Evolutionary conservation across 2,797 vertebrate genomes (phyloP).

Genomic region (Mycteria americana): DNA sequence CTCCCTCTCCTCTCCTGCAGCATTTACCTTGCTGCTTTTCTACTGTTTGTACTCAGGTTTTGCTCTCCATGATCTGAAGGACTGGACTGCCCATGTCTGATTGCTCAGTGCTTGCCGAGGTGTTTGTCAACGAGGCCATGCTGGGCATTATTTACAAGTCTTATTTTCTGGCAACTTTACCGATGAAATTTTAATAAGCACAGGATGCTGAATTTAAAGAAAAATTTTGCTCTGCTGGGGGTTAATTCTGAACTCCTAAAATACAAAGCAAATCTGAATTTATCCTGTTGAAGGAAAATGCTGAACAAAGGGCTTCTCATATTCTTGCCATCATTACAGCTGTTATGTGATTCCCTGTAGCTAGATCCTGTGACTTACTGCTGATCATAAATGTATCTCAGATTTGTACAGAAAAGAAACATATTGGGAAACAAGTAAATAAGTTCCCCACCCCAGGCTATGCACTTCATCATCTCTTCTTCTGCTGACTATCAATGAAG

Average conservation of each 20-base stretch:
- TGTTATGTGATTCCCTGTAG: neutral
- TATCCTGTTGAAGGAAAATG: neutral
- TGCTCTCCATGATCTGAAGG: neutral
- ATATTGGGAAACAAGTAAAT: neutral
- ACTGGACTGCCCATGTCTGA: neutral
- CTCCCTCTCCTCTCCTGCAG: neutral
- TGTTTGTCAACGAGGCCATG: neutral
- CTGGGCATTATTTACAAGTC: neutral
- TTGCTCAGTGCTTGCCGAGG: neutral
- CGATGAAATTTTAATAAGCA: conserved; percentile 3
- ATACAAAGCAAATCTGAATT: neutral
- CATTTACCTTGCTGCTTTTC: neutral
- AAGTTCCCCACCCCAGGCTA: neutral
- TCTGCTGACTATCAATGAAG: neutral
- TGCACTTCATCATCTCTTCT: neutral
- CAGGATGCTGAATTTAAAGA: neutral
- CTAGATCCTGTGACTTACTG: neutral
- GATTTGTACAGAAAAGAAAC: neutral
- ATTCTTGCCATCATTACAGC: neutral
- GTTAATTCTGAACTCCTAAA: neutral
- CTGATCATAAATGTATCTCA: neutral
- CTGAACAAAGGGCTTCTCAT: neutral
- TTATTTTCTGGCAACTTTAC: neutral
- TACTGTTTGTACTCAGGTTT: neutral
- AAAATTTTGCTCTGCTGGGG: neutral